phyloP scores from a whole-genome alignment of 2,797 vertebrate genomes.

The Notamacropus eugenii region DNA sequence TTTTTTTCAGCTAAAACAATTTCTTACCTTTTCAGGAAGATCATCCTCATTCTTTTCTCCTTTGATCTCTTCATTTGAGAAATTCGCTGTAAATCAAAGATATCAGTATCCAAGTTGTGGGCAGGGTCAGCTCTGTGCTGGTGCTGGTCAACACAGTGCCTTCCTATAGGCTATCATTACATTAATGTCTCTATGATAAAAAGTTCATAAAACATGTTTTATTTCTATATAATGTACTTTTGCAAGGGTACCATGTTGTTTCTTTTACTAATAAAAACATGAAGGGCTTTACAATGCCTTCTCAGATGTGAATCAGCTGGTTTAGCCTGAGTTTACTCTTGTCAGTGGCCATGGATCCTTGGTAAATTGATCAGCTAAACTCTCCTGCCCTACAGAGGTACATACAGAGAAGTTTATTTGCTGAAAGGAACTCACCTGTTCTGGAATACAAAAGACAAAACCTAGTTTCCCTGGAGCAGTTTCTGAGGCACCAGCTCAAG shows the following conservation, averaged over 20 bases:
- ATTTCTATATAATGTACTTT: conserved; percentile 43
- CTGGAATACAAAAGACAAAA: not conserved
- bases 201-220: conserved; percentile 72
- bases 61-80: conserved; percentile 67
- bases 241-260: not conserved
- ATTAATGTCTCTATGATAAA: conserved; percentile 74
- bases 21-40: conserved; percentile 72
- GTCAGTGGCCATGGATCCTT: not conserved
- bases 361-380: not conserved
- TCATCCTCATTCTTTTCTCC: conserved; percentile 44
- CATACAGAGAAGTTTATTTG: not conserved
- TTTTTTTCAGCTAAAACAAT: conserved; percentile 59
- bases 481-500: not conserved
- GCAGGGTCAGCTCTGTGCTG: conserved; percentile 68
- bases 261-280: not conserved
- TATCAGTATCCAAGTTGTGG: conserved; percentile 67
- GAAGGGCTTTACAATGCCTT: not conserved
- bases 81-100: conserved; percentile 81
- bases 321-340: not conserved
- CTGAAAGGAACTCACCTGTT: not conserved
- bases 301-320: not conserved
- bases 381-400: not conserved
- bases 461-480: not conserved
- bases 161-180: conserved; percentile 57
- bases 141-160: conserved; percentile 30